Evolutionary conservation across 2,113 vertebrate genomes (phyloP).

Genomic region (Clinocottus analis): DNA sequence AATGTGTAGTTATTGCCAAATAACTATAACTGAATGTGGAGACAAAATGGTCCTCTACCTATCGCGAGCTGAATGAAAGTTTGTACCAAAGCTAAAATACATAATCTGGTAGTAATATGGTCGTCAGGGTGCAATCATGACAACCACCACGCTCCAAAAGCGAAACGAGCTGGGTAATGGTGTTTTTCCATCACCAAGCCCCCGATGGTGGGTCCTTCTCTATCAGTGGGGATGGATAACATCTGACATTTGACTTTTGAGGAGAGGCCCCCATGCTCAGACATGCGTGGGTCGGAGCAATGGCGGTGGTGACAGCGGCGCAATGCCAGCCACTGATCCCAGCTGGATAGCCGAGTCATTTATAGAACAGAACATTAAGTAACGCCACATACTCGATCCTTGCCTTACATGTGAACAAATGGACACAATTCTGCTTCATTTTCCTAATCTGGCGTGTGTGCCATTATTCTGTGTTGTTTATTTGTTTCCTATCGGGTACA

Average conservation of each 20-base stretch:
- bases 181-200: conserved; percentile 63
- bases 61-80: not conserved
- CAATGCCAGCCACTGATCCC: conserved; percentile 71
- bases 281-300: conserved; percentile 60
- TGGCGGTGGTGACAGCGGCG: conserved; percentile 59
- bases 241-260: conserved; percentile 84
- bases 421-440: conserved; percentile 23
- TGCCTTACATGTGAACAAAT: conserved; percentile 60
- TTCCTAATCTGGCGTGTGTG: not conserved
- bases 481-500: conserved; percentile 1
- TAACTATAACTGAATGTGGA: not conserved
- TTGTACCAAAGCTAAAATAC: not conserved
- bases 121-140: conserved; percentile 39
- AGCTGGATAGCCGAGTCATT: conserved; percentile 78
- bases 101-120: conserved; percentile 28
- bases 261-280: conserved; percentile 64
- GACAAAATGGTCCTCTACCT: not conserved
- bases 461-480: not conserved
- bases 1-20: not conserved
- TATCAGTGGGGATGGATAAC: conserved; percentile 70
- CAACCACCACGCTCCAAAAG: conserved; percentile 11
- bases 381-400: conserved; percentile 66
- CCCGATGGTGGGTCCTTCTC: conserved; percentile 58
- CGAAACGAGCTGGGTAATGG: conserved; percentile 49
- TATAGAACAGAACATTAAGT: conserved; percentile 81